These are phyloP conservation scores for Sterna hirundo DNA, from an alignment of 2,113 vertebrate genomes.

Conservation along the genomic window DNA sequence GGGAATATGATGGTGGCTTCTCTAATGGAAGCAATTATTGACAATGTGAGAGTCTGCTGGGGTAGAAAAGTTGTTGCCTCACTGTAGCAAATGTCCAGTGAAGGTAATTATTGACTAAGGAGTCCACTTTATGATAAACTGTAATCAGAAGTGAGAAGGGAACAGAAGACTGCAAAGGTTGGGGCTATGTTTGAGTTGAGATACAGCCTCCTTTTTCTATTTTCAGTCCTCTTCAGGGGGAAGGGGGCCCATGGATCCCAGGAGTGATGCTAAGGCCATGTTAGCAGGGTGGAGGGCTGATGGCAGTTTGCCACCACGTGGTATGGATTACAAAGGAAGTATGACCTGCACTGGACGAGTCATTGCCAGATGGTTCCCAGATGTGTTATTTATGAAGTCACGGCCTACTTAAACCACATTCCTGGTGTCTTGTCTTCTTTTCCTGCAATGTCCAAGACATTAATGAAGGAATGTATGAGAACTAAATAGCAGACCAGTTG, in stretches of 20 bases:
- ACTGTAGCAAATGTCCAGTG: background rate
- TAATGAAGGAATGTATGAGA: slow-evolving; percentile 67
- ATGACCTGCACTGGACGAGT: slow-evolving; percentile 56
- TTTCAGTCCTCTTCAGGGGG: background rate
- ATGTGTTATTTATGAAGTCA: slow-evolving; percentile 72
- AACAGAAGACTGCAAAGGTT: background rate
- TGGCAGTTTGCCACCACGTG: slow-evolving; percentile 63
- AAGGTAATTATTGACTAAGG: background rate
- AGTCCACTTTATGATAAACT: background rate
- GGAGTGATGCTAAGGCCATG: slow-evolving; percentile 13
- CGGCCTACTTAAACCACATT: slow-evolving; percentile 66
- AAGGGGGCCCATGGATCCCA: slow-evolving; percentile 7
- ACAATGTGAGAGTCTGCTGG: background rate
- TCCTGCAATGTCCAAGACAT: slow-evolving; percentile 58
- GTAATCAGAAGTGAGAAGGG: background rate
- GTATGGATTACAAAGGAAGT: slow-evolving; percentile 63
- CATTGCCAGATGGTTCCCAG: slow-evolving; percentile 66
- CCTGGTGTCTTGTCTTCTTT: slow-evolving; percentile 66
- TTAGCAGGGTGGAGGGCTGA: slow-evolving; percentile 45
- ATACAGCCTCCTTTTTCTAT: background rate
- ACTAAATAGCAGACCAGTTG: slow-evolving; percentile 65
- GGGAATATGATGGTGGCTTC: background rate
- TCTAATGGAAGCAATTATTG: background rate
- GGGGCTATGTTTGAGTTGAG: background rate
- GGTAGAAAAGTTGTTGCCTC: background rate